phyloP scores from a whole-genome alignment of 1,140 invertebrate species.

The Drosophila ambigua region DNA sequence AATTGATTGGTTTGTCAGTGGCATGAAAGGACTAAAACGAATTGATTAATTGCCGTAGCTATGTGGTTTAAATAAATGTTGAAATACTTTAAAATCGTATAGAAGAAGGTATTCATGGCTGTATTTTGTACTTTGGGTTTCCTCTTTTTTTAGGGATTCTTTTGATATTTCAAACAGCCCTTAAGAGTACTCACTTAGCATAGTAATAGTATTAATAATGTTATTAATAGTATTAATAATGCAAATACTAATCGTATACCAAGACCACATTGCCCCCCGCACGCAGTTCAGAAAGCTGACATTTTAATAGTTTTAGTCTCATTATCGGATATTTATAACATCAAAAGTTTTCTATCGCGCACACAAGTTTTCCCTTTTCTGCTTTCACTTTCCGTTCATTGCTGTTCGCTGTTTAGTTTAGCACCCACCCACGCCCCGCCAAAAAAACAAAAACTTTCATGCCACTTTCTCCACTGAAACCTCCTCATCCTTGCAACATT shows the following conservation, averaged over 20 bases:
- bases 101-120: no score
- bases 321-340: conserved; percentile 21
- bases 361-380: conserved; percentile 3
- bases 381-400: neutral
- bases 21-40: conserved; percentile 5
- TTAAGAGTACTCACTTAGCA: no score
- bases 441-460: conserved; percentile 15
- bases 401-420: no score
- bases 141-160: no score
- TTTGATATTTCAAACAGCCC: no score
- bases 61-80: neutral
- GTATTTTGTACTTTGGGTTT: no score
- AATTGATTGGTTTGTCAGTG: neutral
- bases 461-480: conserved; percentile 8
- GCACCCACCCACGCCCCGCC: neutral
- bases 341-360: conserved; percentile 1
- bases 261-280: neutral
- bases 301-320: conserved; percentile 1
- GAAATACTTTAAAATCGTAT: no score
- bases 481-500: neutral
- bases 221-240: no score
- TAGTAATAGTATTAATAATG: no score
- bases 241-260: neutral
- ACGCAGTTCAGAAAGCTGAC: neutral
- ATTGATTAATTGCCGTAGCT: conserved; percentile 28